Evolutionary conservation across 2,888 invertebrate genomes (phyloP).

Genomic region (Sinotaia quadrata): DNA sequence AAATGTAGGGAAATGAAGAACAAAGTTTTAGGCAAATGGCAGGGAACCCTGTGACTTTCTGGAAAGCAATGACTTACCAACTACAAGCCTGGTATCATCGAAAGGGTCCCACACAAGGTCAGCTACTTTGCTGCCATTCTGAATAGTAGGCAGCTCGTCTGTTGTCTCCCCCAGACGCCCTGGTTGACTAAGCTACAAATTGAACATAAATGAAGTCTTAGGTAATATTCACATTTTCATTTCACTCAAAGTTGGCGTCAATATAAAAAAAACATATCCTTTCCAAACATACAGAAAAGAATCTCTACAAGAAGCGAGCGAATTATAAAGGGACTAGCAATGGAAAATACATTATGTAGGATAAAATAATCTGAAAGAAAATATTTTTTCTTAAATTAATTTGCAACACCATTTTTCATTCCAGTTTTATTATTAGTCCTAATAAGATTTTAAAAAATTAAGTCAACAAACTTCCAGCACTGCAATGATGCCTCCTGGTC

Average conservation of each 20-base stretch:
- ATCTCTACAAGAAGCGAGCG: too few species aligned
- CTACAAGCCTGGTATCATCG: slow-evolving; percentile 83
- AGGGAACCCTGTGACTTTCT: neutral
- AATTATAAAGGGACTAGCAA: too few species aligned
- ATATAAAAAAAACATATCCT: too few species aligned
- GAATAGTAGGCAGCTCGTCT: slow-evolving; percentile 81
- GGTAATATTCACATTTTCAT: too few species aligned
- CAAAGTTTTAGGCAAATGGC: neutral
- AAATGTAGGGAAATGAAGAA: neutral
- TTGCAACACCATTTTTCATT: neutral
- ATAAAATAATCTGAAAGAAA: too few species aligned
- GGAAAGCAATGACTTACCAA: slow-evolving; percentile 75
- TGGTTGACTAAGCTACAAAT: slow-evolving; percentile 79
- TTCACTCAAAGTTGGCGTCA: too few species aligned
- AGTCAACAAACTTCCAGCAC: slow-evolving; percentile 79
- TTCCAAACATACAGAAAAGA: too few species aligned
- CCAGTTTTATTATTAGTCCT: too few species aligned
- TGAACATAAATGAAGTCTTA: too few species aligned
- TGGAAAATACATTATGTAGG: too few species aligned
- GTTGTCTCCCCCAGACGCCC: slow-evolving; percentile 86
- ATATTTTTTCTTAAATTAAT: too few species aligned
- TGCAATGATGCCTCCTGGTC: slow-evolving; percentile 91
- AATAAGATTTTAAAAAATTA: too few species aligned
- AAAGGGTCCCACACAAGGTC: slow-evolving; percentile 98
- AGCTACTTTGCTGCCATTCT: slow-evolving; percentile 90